Evolutionary conservation across 1,140 invertebrate genomes (phyloP).

Genomic region (Hycleus phaleratus): DNA sequence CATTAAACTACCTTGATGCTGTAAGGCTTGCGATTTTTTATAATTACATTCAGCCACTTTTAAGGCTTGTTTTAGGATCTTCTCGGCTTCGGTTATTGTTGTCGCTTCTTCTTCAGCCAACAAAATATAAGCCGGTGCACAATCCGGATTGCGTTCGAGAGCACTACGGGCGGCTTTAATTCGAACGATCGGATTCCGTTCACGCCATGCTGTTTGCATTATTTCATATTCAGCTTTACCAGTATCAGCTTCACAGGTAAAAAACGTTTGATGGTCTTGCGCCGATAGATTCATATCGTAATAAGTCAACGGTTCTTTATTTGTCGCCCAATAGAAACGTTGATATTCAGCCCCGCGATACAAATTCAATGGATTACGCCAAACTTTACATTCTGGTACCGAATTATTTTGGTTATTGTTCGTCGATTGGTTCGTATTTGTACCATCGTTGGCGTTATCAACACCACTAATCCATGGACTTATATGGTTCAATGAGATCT

Average conservation of each 20-base stretch:
- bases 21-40: slow-evolving; percentile 68
- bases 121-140: slow-evolving; percentile 91
- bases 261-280: slow-evolving; percentile 98
- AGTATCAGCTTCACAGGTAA: slow-evolving; percentile 86
- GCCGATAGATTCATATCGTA: slow-evolving; percentile 99
- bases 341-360: slow-evolving; percentile 96
- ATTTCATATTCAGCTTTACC: slow-evolving; percentile 90
- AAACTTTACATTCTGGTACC: slow-evolving; percentile 88
- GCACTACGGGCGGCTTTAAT: slow-evolving; percentile 90
- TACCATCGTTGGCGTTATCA: slow-evolving; percentile 45
- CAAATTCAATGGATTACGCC: slow-evolving; percentile 93
- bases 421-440: slow-evolving; percentile 28
- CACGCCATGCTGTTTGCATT: slow-evolving; percentile 96
- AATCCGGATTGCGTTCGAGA: slow-evolving; percentile 84
- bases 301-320: slow-evolving; percentile 93
- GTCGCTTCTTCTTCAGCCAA: slow-evolving; percentile 94
- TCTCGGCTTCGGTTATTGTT: slow-evolving; percentile 83
- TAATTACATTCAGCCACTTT: slow-evolving; percentile 85
- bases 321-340: slow-evolving; percentile 81
- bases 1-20: slow-evolving; percentile 61
- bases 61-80: slow-evolving; percentile 78
- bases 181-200: slow-evolving; percentile 83
- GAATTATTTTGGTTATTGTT: slow-evolving; percentile 46
- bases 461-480: slow-evolving; percentile 87
- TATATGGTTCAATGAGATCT: slow-evolving; percentile 90